Evolutionary conservation across 2,888 invertebrate species (phyloP), one percentile per base, ranked within the genome.

Genomic region (Pterostichus madidus): DNA sequence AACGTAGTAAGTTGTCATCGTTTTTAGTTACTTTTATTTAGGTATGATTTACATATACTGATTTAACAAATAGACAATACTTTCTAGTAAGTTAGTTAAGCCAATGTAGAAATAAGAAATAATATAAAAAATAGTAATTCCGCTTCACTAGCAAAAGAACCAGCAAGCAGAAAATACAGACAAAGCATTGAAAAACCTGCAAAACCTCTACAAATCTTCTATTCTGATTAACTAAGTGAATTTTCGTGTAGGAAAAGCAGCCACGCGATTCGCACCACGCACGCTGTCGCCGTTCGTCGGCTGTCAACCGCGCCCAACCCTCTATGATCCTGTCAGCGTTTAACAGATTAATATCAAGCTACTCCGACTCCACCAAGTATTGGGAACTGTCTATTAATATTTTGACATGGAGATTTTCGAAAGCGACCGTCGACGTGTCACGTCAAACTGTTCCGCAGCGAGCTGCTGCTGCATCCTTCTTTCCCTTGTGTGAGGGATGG

Each of bases 311-410:
- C 32, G 53, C 59, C 49, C 24, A 15, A 61, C 46, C 46, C 56
- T 31, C 75, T 76, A 46, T 61, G 61, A 82, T 80, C 81, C 81
- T 76, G 81, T 56, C 75, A 76, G n/a, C 81, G 46, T 76, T 82
- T 82, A 82, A 82, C 81, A 82, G 81, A 82, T 82, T 82, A 82
- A 82, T 82, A 82, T 82, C 81, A 49, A 46, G 68, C 59, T 32
- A 39, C 56, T 64, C 13, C 64, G 56, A 13, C 44, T 15, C 17
- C 56, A 56, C 49, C 64, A 80, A 49, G 81, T 76, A 82, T 82
- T 82, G 75, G 49, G 75, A 82, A 82, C 81, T 82, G 81, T 82
- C 81, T 73, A 82, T 82, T 82, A 82, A 82, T 82, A 82, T 82
- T 82, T 82, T 82, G 81, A 82, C 81, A 82, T 82, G 81, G 81